Evolutionary conservation across 2,888 invertebrate species (phyloP).

Genomic region (Idaea aversata): DNA sequence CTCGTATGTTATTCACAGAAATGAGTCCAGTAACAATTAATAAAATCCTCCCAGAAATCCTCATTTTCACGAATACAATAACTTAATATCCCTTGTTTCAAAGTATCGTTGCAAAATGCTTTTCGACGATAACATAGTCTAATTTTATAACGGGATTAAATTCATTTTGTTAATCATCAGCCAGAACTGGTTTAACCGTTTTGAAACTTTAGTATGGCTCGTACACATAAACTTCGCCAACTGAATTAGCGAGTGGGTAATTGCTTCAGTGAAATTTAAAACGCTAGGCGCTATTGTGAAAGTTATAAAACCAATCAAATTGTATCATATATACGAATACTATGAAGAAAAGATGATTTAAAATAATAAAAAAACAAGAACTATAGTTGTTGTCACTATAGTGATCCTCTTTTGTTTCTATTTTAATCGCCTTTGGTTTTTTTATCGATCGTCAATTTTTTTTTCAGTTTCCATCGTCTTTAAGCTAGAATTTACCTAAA

Average conservation of each 20-base stretch:
- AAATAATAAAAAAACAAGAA: no score
- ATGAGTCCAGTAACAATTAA: background rate
- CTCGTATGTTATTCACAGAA: no score
- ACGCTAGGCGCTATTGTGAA: slow-evolving; percentile 13
- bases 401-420: background rate
- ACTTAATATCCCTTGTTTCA: background rate
- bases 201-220: slow-evolving; percentile 7
- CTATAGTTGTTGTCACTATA: no score
- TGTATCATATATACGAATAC: background rate
- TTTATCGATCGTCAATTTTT: background rate
- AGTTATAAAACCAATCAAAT: background rate
- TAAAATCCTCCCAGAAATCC: background rate
- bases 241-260: slow-evolving; percentile 25
- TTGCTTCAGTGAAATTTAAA: slow-evolving; percentile 21
- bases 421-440: background rate
- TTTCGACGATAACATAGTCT: background rate
- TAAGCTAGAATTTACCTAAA: background rate
- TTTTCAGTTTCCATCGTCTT: background rate
- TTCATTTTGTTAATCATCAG: slow-evolving; percentile 3
- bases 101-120: background rate
- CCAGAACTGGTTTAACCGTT: slow-evolving; percentile 6
- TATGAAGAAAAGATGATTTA: background rate
- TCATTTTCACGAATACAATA: background rate
- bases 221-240: slow-evolving; percentile 18
- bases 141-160: slow-evolving; percentile 1